Percentiles rank a stretch among this genome's conserved stretches.
Evolutionary conservation across 2,797 vertebrate genomes (phyloP).

Genomic region (Vespertilio murinus): DNA sequence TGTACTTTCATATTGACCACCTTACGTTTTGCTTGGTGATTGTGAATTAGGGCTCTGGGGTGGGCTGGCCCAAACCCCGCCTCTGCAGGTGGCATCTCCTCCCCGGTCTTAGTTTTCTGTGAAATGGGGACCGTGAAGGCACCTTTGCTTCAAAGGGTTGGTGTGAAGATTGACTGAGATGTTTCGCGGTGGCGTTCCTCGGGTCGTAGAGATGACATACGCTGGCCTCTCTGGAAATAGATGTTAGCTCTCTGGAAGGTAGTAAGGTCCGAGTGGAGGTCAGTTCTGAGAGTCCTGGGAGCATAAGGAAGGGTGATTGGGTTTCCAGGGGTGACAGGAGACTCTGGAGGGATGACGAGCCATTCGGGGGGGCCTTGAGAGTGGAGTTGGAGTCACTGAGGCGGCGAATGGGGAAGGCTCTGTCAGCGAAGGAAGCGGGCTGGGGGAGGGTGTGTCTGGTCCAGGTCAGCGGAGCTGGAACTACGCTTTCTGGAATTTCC

Average conservation of each 20-base stretch:
- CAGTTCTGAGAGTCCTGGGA: neutral
- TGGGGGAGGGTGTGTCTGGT: slow-evolving; percentile 8
- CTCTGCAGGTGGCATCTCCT: neutral
- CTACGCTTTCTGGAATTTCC: neutral
- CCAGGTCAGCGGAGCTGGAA: neutral
- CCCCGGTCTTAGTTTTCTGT: neutral
- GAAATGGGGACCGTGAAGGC: neutral
- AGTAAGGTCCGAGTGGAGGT: neutral
- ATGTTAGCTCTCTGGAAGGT: neutral
- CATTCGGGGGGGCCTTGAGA: neutral
- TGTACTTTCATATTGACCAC: neutral
- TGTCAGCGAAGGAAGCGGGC: neutral
- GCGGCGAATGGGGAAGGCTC: neutral
- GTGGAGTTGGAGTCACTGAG: neutral
- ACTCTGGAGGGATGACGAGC: neutral
- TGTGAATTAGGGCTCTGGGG: neutral
- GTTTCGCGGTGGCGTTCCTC: neutral
- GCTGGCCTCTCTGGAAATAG: neutral
- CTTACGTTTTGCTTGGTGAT: neutral
- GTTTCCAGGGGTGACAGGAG: neutral
- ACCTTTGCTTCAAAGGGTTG: neutral
- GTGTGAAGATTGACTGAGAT: neutral
- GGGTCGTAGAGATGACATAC: neutral
- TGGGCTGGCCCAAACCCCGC: neutral
- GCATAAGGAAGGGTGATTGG: neutral